Evolutionary conservation across 1,140 invertebrate species (phyloP), one percentile per base, ranked within the genome.

Genomic region (Arctopsyche grandis): DNA sequence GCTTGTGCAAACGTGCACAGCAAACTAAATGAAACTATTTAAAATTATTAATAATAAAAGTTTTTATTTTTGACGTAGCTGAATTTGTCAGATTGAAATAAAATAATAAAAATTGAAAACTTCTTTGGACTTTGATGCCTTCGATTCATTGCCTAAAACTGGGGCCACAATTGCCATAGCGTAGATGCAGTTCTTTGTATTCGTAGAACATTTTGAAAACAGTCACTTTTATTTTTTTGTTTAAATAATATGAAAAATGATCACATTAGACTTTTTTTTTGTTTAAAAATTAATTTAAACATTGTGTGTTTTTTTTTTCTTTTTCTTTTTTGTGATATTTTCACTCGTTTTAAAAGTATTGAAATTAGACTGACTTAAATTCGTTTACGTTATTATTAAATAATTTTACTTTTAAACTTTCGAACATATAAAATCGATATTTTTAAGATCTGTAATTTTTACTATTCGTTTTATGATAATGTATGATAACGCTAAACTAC

Each of bases 61-160:
- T n/a, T 38, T 4, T 38, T 38, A 38, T 38, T 38, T 38, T 38
- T 38, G 29, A 38, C 29, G 29, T 38, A 38, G 29, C 29, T 38
- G 29, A 1, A 38, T 38, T n/a, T 38, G 29, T 38, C 29, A 38
- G 29, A 38, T 38, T 38, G 29, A 38, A 38, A 38, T 38, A 38
- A 38, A 38, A 52, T 12, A 52, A 12, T 5, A 52, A 16, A 60
- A 60, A 60, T 60, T 22, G n/a, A 60, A 60, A 0, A 60, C 9
- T 22, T 66, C 7, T 66, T 66, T 26, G 63, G 63, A 66, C 63
- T 66, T 66, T 26, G 63, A 66, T 66, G 63, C 63, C 63, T 66
- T 66, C 24, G 63, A 66, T 66, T 22, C 63, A 66, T 66, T 66
- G 63, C 63, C 63, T 66, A 24, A 66, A 66, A 26, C 63, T 66